Evolutionary conservation across 1,140 invertebrate genomes (phyloP).

Genomic region (Branchinecta lynchi): DNA sequence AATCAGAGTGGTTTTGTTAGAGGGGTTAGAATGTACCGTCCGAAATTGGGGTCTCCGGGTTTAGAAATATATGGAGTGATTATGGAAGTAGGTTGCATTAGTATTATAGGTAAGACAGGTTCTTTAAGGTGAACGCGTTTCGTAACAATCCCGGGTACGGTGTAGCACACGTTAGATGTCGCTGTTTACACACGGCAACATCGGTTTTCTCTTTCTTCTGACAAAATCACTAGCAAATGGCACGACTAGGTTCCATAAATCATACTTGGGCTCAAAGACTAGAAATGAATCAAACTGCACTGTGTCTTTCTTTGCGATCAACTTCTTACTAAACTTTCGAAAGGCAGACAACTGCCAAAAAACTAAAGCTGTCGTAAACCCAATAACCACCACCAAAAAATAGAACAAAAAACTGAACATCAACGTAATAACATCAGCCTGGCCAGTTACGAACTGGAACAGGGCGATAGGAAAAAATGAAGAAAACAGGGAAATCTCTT

Average conservation of each 20-base stretch:
- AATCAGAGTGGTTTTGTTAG: no score
- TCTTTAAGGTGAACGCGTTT: no score
- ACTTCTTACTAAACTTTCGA: neutral
- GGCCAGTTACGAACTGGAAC: neutral
- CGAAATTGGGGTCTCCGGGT: no score
- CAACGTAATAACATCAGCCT: neutral
- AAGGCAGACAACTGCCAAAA: neutral
- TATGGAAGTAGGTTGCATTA: no score
- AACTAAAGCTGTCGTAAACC: neutral
- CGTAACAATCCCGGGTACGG: no score
- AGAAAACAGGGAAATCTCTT: neutral
- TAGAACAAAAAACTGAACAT: constrained; percentile 4
- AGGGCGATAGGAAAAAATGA: neutral
- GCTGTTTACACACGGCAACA: neutral
- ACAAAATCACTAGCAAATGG: constrained; percentile 2
- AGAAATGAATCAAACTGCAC: neutral
- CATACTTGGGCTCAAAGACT: neutral
- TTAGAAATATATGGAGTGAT: no score
- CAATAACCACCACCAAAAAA: neutral
- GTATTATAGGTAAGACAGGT: no score
- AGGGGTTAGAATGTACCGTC: no score
- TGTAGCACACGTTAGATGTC: no score
- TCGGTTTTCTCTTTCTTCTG: neutral
- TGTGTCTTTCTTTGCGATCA: neutral
- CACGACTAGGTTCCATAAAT: neutral